Percentiles rank a stretch among this genome's conserved stretches.
Conservation (phyloP, 2,113 vertebrate species). For the Phaethon lepturus region DNA sequence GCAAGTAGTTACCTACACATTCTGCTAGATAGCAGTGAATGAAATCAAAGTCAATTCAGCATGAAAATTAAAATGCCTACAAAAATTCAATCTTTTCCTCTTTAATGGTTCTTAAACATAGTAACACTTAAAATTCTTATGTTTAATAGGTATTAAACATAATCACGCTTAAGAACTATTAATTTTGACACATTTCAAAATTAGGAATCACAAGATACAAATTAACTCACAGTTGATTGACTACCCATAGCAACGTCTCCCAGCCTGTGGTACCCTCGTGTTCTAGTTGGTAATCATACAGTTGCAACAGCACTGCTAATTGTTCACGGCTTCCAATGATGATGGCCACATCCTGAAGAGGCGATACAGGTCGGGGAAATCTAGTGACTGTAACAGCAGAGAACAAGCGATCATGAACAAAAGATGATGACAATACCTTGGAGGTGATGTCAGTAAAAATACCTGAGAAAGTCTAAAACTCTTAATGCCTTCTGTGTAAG, state of each 20-base stretch:
- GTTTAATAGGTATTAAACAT: background rate
- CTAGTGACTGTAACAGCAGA: slow-evolving; percentile 85
- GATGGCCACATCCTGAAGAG: slow-evolving; percentile 93
- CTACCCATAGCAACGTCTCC: slow-evolving; percentile 96
- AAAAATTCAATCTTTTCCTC: background rate
- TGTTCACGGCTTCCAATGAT: slow-evolving; percentile 94
- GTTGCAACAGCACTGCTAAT: slow-evolving; percentile 85
- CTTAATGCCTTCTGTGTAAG: background rate
- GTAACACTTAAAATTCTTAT: background rate
- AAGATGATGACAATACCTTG: background rate
- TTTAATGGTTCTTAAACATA: background rate
- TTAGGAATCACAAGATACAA: background rate
- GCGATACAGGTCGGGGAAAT: slow-evolving; percentile 91
- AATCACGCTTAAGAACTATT: background rate
- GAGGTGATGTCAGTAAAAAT: background rate
- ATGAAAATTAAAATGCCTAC: background rate
- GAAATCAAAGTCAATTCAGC: background rate
- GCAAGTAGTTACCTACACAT: background rate
- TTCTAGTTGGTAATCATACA: slow-evolving; percentile 94
- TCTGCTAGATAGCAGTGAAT: background rate
- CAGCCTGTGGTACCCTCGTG: slow-evolving; percentile 97
- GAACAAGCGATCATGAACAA: background rate
- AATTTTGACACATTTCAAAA: background rate
- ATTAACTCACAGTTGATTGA: slow-evolving; percentile 94
- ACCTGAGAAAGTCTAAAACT: background rate